Percentiles rank a stretch among this genome's conserved stretches.
These are phyloP conservation scores for Boloria selene DNA, from an alignment of 2,888 invertebrate genomes.

Conservation along the genomic window DNA sequence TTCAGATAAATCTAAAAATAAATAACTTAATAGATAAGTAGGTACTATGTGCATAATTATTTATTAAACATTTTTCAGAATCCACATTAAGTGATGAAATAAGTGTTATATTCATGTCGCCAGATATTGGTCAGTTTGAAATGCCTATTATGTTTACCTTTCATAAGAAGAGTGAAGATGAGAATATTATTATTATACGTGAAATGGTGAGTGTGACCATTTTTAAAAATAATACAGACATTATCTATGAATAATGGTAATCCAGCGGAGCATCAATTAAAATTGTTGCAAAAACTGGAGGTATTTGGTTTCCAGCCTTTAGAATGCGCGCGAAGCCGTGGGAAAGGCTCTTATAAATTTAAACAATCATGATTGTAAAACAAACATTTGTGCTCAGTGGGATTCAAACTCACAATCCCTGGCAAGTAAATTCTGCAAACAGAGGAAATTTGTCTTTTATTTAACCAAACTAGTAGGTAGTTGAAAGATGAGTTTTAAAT, in stretches of 20 bases:
- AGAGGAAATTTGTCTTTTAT: too few species aligned
- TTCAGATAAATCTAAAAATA: background rate
- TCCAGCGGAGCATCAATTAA: too few species aligned
- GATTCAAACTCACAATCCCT: too few species aligned
- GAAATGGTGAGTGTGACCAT: slow-evolving; percentile 64
- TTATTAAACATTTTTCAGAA: slow-evolving; percentile 53
- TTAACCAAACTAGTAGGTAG: too few species aligned
- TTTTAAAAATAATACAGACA: background rate
- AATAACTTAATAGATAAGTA: background rate
- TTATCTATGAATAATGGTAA: background rate
- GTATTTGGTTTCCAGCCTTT: too few species aligned
- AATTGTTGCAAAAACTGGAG: too few species aligned
- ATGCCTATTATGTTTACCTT: slow-evolving; percentile 75
- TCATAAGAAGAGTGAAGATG: slow-evolving; percentile 49
- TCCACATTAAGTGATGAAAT: slow-evolving; percentile 49
- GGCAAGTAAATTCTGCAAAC: too few species aligned
- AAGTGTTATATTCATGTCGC: slow-evolving; percentile 48
- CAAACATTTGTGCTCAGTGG: too few species aligned
- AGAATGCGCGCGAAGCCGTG: too few species aligned
- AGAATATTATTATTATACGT: slow-evolving; percentile 61
- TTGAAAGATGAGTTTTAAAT: too few species aligned
- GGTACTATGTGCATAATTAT: background rate
- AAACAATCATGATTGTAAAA: too few species aligned
- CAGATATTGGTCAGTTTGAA: slow-evolving; percentile 66
- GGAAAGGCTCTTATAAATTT: too few species aligned